Conservation (phyloP, 2,888 invertebrate species). For the Mallateleia sp. region DNA sequence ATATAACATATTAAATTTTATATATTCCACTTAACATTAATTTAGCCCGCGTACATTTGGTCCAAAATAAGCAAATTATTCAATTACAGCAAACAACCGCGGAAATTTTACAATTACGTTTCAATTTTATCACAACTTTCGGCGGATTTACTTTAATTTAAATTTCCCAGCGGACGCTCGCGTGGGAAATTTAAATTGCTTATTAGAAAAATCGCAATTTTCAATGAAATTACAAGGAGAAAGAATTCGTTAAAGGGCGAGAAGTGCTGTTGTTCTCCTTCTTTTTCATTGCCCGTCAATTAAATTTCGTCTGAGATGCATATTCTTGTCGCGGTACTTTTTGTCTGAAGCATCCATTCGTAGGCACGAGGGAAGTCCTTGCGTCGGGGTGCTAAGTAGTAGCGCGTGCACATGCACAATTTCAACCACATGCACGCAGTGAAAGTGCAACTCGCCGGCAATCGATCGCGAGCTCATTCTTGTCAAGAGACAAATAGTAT, state of each 20-base stretch:
- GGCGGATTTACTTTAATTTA: neutral
- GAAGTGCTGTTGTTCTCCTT: constrained; percentile 31
- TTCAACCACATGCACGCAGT: constrained; percentile 47
- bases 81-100: too few species aligned
- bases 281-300: constrained; percentile 57
- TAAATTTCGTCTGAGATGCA: constrained; percentile 71
- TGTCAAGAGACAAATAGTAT: constrained; percentile 53
- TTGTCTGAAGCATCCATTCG: constrained; percentile 73
- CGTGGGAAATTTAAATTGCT: constrained; percentile 42
- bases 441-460: constrained; percentile 67
- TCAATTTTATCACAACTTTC: too few species aligned
- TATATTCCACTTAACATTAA: too few species aligned
- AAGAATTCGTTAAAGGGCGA: constrained; percentile 41
- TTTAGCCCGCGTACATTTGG: too few species aligned
- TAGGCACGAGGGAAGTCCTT: constrained; percentile 57
- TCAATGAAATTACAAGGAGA: neutral
- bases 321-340: constrained; percentile 54
- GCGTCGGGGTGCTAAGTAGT: constrained; percentile 67
- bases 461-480: constrained; percentile 68
- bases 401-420: constrained; percentile 71
- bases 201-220: constrained; percentile 39
- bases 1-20: too few species aligned
- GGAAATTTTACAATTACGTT: too few species aligned
- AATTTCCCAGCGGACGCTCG: neutral
- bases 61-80: too few species aligned